A percentile compares a stretch with the other conserved stretches of the same genome.
phyloP scores from a whole-genome alignment of 2,113 vertebrate genomes.

The Nettapus auritus region DNA sequence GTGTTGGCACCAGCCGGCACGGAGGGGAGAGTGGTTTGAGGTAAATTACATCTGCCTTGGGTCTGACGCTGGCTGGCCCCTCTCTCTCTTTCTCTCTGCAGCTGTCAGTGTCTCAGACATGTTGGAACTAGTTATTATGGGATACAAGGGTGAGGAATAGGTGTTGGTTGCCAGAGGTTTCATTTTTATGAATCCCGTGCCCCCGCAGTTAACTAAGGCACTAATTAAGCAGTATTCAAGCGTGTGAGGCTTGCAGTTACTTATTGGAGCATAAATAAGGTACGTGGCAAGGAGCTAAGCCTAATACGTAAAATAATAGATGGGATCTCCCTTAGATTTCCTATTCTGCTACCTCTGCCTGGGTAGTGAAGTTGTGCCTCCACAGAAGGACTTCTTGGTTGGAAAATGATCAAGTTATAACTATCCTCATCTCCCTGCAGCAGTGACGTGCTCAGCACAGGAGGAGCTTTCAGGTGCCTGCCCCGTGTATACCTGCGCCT shows the following conservation, averaged over 20 bases:
- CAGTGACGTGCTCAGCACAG: rapidly evolving
- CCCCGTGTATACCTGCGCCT: rapidly evolving
- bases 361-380: background rate
- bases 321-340: background rate
- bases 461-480: background rate
- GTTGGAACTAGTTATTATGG: background rate
- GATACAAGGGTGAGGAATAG: constrained; percentile 1
- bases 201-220: background rate
- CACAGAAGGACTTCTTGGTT: background rate
- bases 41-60: background rate
- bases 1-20: background rate
- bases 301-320: background rate
- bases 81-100: background rate
- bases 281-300: background rate
- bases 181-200: background rate
- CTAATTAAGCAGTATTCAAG: constrained; percentile 9
- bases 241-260: background rate
- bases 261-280: background rate
- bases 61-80: constrained; percentile 6
- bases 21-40: background rate
- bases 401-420: background rate
- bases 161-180: constrained; percentile 14
- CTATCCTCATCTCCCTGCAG: background rate
- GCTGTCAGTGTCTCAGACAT: background rate
- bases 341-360: background rate